Base-by-base conservation (phyloP, 2,888 invertebrate species). In the Leptinotarsa peninsularis region DNA sequence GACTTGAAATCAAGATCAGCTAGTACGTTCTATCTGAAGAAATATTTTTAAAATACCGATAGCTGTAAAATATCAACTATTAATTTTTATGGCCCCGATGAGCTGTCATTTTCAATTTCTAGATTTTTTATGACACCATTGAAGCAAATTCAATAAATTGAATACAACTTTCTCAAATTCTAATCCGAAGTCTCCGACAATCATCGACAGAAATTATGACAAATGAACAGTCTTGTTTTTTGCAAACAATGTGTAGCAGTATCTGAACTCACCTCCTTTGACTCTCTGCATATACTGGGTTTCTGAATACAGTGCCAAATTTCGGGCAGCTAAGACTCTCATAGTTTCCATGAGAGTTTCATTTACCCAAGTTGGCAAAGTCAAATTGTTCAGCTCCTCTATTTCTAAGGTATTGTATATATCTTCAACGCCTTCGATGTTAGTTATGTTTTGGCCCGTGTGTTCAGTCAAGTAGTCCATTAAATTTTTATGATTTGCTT, bases 341-440 rank as follows among this genome's bases (percentile, higher is more conserved):
- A 96, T 93, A 85, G 90, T 90, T 60, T 90, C 89, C 0, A 95
- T 93, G 81, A 93, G 94, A 56, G 93, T 92, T 76, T 91, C 90
- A 79, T 91, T 90, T 0, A 94, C 92, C 95, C 95, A 95, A 63
- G 91, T 90, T 0, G 96, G 96, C n/a, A 96, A 87, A 66, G 91
- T 89, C 52, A 95, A 88, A 14, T 93, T 93, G 76, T 94, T 91
- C 70, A 91, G 87, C 71, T 91, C 89, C 87, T 93, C 91, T 15
- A 94, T 91, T 84, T 92, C 90, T 7, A 95, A 87, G 0, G 93
- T 93, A 84, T 93, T 93, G 84, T 93, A 95, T 14, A 96, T 86
- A 69, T 91, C 91, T 86, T 95, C 95, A 3, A 94, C 91, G 49
- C 92, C 90, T n/a, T 92, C 86, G 5, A 95, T 90, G 79, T 90